phyloP scores from a whole-genome alignment of 2,113 vertebrate species.

The Artemisiospiza belli region DNA sequence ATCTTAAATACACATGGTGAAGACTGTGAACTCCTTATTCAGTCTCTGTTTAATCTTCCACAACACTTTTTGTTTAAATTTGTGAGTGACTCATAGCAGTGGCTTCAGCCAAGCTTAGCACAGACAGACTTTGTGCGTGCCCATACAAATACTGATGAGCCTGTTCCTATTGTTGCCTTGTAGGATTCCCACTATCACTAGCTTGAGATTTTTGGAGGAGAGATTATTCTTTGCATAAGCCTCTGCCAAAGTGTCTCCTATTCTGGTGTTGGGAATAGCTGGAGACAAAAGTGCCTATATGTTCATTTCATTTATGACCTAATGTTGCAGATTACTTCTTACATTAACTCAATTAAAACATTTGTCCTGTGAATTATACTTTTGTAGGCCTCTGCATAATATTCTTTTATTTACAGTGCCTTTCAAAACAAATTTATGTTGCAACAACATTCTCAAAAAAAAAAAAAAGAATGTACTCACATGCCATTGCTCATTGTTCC shows the following conservation, averaged over 20 bases:
- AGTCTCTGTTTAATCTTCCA: conserved; percentile 50
- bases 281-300: not conserved
- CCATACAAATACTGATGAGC: conserved; percentile 6
- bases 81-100: conserved; percentile 27
- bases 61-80: conserved; percentile 31
- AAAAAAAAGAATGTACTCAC: not conserved
- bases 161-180: conserved; percentile 24
- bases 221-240: not conserved
- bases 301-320: not conserved
- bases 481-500: not conserved
- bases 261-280: not conserved
- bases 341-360: conserved; percentile 11
- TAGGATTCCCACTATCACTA: conserved; percentile 33
- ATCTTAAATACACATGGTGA: not conserved
- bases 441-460: not conserved
- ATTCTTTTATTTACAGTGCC: not conserved
- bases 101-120: conserved; percentile 55
- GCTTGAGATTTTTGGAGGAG: not conserved
- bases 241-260: not conserved
- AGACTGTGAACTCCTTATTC: not conserved
- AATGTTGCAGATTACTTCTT: conserved; percentile 1
- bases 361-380: not conserved
- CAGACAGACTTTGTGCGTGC: conserved; percentile 3
- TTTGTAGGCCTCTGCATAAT: not conserved
- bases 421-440: not conserved